Evolutionary conservation across 2,797 vertebrate genomes (phyloP).

Genomic region (Microhierax caerulescens): DNA sequence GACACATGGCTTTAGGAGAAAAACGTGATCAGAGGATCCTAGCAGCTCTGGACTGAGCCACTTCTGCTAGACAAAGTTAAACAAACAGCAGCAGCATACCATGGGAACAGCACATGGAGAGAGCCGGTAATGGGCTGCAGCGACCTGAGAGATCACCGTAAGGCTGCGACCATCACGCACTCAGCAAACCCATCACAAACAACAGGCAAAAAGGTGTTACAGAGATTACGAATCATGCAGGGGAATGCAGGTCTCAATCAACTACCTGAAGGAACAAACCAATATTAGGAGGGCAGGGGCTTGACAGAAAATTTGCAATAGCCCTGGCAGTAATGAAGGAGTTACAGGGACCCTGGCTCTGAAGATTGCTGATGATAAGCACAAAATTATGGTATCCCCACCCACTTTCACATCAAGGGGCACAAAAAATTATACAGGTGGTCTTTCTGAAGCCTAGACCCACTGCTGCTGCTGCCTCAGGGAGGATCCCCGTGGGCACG

Average conservation of each 20-base stretch:
- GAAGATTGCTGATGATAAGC: neutral
- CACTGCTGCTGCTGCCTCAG: neutral
- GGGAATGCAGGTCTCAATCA: neutral
- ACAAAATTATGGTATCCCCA: neutral
- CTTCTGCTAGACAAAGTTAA: neutral
- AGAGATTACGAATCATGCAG: neutral
- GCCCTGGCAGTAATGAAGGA: neutral
- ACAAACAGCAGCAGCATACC: neutral
- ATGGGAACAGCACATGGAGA: neutral
- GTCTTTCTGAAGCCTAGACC: neutral
- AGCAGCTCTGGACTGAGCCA: neutral
- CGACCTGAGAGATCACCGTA: neutral
- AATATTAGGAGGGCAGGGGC: neutral
- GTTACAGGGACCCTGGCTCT: neutral
- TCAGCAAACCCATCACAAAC: neutral
- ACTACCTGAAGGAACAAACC: neutral
- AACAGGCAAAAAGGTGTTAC: neutral
- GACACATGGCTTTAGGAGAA: neutral
- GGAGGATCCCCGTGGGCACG: neutral
- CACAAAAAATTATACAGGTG: neutral
- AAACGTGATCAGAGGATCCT: neutral
- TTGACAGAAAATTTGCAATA: neutral
- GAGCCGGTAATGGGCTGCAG: neutral
- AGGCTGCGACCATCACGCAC: neutral
- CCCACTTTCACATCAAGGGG: neutral